Evolutionary conservation across 1,140 invertebrate genomes (phyloP).

Genomic region (Listronotus oregonensis): DNA sequence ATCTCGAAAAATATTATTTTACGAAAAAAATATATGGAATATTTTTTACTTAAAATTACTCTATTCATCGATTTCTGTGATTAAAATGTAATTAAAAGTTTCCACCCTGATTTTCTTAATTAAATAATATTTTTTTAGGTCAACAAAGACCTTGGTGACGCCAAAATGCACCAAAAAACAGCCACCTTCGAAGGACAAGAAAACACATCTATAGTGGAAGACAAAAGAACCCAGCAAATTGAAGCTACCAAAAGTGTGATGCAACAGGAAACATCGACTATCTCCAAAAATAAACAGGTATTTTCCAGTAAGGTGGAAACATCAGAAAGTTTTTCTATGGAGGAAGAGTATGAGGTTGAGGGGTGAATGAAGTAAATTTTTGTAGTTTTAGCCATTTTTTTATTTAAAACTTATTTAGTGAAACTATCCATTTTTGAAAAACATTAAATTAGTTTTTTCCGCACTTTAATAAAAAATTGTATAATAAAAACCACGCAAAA

Average conservation of each 20-base stretch:
- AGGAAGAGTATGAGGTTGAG: conserved; percentile 54
- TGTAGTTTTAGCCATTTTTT: too few species aligned
- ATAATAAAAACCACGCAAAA: too few species aligned
- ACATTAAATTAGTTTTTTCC: too few species aligned
- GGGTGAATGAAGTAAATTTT: conserved; percentile 33
- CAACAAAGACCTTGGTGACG: conserved; percentile 49
- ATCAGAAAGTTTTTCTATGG: conserved; percentile 52
- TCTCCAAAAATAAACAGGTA: conserved; percentile 49
- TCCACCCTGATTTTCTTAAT: too few species aligned
- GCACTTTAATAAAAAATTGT: too few species aligned
- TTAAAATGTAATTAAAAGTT: too few species aligned
- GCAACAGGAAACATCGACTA: conserved; percentile 44
- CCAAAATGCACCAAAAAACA: conserved; percentile 48
- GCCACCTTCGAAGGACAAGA: conserved; percentile 50
- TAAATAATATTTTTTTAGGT: conserved; percentile 37
- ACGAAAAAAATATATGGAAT: too few species aligned
- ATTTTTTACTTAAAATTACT: too few species aligned
- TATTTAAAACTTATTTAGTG: too few species aligned
- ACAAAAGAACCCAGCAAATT: conserved; percentile 41
- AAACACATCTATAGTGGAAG: conserved; percentile 48
- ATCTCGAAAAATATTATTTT: too few species aligned
- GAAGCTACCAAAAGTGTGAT: conserved; percentile 45
- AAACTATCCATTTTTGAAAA: too few species aligned
- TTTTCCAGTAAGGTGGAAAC: conserved; percentile 46
- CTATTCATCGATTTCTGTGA: too few species aligned